These are phyloP conservation scores for Orchestes rusci DNA, from an alignment of 2,888 invertebrate genomes.

Conservation along the genomic window DNA sequence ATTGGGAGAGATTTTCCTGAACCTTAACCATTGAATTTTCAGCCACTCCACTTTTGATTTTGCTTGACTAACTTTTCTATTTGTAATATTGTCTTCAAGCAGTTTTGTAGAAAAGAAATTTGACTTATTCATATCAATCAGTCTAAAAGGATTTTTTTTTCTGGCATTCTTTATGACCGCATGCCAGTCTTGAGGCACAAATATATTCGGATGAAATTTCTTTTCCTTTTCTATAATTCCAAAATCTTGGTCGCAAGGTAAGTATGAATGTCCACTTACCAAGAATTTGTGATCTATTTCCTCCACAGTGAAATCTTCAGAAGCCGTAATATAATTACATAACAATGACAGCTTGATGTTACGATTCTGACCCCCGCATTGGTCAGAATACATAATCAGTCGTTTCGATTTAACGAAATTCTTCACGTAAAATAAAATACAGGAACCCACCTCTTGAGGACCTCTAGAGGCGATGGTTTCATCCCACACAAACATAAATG, in stretches of 20 bases:
- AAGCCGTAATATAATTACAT: not conserved
- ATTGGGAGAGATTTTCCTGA: not conserved
- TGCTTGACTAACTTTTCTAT: not conserved
- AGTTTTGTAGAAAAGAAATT: not conserved
- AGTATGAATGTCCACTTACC: slow-evolving; percentile 6
- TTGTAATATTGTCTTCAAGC: slow-evolving; percentile 1
- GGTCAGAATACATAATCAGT: slow-evolving; percentile 6
- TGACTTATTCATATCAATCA: not conserved
- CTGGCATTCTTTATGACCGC: not conserved
- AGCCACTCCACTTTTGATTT: slow-evolving; percentile 3
- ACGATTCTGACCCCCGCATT: slow-evolving; percentile 6
- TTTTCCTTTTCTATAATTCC: slow-evolving; percentile 4
- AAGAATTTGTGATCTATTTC: slow-evolving; percentile 13
- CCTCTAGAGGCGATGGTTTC: slow-evolving; percentile 31
- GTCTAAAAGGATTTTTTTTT: slow-evolving; percentile 4
- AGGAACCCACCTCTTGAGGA: slow-evolving; percentile 33
- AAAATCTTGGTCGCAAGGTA: slow-evolving; percentile 5
- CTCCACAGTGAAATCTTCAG: not conserved
- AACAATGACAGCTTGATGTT: slow-evolving; percentile 4
- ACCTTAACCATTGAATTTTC: not conserved
- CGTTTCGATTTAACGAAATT: slow-evolving; percentile 12
- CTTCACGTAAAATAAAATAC: slow-evolving; percentile 27
- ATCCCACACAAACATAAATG: slow-evolving; percentile 27
- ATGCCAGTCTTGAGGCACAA: slow-evolving; percentile 2
- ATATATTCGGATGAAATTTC: not conserved